A percentile compares a stretch with the other conserved stretches of the same genome.
phyloP scores from a whole-genome alignment of 2,888 invertebrate genomes.

The Crematogaster levior region DNA sequence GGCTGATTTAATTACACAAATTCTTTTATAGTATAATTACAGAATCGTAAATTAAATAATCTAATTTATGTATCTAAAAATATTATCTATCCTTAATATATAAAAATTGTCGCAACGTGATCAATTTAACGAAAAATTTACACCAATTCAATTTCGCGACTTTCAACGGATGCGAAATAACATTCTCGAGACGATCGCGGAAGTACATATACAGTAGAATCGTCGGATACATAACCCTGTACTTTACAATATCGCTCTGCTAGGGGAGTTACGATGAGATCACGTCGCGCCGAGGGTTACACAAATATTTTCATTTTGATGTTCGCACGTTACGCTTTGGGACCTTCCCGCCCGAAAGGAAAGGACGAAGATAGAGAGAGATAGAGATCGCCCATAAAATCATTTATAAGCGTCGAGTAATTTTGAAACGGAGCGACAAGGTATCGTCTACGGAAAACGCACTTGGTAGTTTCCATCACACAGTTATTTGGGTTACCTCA shows the following conservation, averaged over 20 bases:
- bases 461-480: constrained; percentile 61
- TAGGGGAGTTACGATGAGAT: constrained; percentile 50
- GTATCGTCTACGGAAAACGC: constrained; percentile 29
- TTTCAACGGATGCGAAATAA: constrained; percentile 42
- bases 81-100: background rate
- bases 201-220: constrained; percentile 21
- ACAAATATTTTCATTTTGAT: constrained; percentile 54
- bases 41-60: background rate
- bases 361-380: background rate
- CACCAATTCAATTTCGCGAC: constrained; percentile 2
- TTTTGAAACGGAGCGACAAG: constrained; percentile 28
- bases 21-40: too few species aligned
- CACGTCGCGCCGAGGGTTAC: constrained; percentile 45
- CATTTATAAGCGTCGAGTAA: constrained; percentile 41
- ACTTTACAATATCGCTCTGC: constrained; percentile 39
- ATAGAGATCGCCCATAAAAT: constrained; percentile 49
- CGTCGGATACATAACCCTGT: constrained; percentile 40
- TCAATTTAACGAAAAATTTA: constrained; percentile 28
- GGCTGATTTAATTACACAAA: background rate
- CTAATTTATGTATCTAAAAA: background rate
- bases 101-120: background rate
- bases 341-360: background rate
- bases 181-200: constrained; percentile 41
- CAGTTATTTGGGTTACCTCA: constrained; percentile 65
- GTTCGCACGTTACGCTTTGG: constrained; percentile 43